Evolutionary conservation across 2,113 vertebrate species (phyloP), one percentile per base, ranked within the genome.

Genomic region (Apteryx mantelli): DNA sequence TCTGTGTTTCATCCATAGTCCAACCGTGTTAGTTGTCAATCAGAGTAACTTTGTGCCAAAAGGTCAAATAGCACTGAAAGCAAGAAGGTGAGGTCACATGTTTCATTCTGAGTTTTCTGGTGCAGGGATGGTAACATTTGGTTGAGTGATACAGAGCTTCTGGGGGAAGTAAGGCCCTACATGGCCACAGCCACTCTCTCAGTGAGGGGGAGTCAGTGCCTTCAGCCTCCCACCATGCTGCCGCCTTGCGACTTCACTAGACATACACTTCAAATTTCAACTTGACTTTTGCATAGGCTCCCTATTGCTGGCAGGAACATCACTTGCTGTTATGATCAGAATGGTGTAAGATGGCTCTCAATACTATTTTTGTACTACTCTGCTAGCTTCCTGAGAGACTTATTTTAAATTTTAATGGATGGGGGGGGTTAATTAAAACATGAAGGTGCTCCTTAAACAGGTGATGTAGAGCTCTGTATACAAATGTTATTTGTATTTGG

Each of bases 111-210:
- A 48, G 46, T 48, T 71, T 48, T 71, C 50, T 1, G 2, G 60
- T 66, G 2, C 71, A 12, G 25, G 65, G 66, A 12, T 7, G 44
- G 86, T 21, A 89, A 89, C 94, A 93, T 85, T 92, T 97, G 94
- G 65, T 69, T 36, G 10, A 74, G 56, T 5, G 66, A 2, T 36
- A 18, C 7, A 3, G 90, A 87, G 40, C 93, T 95, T 36, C 95
- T 97, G 96, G 92, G 22, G n/a, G 12, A 85, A 53, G 88, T 12
- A 26, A 7, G 89, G 81, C 85, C 76, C 21, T 30, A 1, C 46
- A 2, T 10, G 40, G 48, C 34, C 69, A 5, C 92, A 93, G 94
- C 88, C 95, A 90, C 50, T 82, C 13, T 16, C 53, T 15, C 42
- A 2, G 63, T 0, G 42, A 93, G 71, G 2, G 4, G 9, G 28